Base-by-base conservation (phyloP, 2,797 vertebrate species). In the Platyrinchus mystaceus region DNA sequence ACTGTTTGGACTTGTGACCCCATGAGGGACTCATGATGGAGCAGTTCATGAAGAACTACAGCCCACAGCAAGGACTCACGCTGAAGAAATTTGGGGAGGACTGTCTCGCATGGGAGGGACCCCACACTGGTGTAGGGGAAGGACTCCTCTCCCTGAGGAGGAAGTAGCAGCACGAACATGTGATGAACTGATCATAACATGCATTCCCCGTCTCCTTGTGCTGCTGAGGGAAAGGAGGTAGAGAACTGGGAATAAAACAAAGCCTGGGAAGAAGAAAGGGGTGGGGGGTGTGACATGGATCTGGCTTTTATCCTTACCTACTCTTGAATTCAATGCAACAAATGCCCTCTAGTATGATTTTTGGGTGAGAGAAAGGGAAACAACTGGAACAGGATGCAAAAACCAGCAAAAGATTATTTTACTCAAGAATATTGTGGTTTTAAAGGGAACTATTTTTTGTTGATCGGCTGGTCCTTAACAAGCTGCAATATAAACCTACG, bases 151-250 rank as follows among this genome's bases (percentile, higher is more conserved):
- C 7, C 32, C 32, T 20, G 8, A 69, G 41, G 27, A 75, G 7
- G 12, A 75, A 62, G 41, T 6, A n/a, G 23, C 12, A 60, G 34
- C 34, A 55, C 7, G 19, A 68, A 41, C 12, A 17, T 18, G 10
- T 12, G 3, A 43, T 10, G 19, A 68, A 24, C 26, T 14, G 15
- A 49, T 27, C 0, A 0, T 10, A 49, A 62, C 16, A 6, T 13
- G 7, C 41, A 10, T 62, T 24, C 18, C 18, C 30, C 7, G 4
- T 55, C 18, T 49, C 27, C 36, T 41, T 62, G 47, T 16, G 22
- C 27, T 58, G 16, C 27, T 52, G 17, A 11, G 8, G 26, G 5
- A 32, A 32, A 32, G 47, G 43, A 76, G 43, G 20, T 5, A n/a
- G 36, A 39, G 34, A 71, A 46, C 14, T 0, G 0, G 24, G n/a